These are phyloP conservation scores for Urechis unicinctus DNA, from an alignment of 2,888 invertebrate genomes.

Conservation along the genomic window DNA sequence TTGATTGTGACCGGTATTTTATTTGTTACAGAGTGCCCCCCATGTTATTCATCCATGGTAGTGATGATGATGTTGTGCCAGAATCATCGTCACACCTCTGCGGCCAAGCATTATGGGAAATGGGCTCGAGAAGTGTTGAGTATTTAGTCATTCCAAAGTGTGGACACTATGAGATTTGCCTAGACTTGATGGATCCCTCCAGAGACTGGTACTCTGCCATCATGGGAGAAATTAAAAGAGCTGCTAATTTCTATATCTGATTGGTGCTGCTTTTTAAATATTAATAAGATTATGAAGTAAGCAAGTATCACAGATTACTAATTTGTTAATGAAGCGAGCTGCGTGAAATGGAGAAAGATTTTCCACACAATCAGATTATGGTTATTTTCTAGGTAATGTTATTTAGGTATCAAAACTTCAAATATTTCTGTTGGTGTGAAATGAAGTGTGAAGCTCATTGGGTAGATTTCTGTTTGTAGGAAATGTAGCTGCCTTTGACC, in stretches of 20 bases:
- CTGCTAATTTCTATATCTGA: not conserved
- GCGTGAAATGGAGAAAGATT: too few species aligned
- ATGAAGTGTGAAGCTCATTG: too few species aligned
- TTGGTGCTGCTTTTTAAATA: too few species aligned
- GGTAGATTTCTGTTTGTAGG: too few species aligned
- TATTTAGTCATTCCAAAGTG: slow-evolving; percentile 35
- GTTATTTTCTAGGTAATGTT: too few species aligned
- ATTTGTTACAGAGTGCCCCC: slow-evolving; percentile 32
- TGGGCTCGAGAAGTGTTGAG: slow-evolving; percentile 27
- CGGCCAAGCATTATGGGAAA: slow-evolving; percentile 29
- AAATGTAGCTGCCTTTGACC: too few species aligned
- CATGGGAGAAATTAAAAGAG: slow-evolving; percentile 30
- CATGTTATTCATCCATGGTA: slow-evolving; percentile 39
- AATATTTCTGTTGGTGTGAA: too few species aligned
- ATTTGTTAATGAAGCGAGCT: too few species aligned
- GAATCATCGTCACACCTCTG: slow-evolving; percentile 30
- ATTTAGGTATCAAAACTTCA: too few species aligned
- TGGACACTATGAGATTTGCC: slow-evolving; percentile 36
- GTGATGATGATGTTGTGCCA: slow-evolving; percentile 37
- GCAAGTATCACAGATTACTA: too few species aligned
- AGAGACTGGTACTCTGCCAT: slow-evolving; percentile 28
- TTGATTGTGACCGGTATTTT: not conserved
- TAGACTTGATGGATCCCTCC: slow-evolving; percentile 36
- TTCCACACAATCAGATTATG: too few species aligned
- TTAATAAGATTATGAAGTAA: too few species aligned